phyloP scores from a whole-genome alignment of 37 sponge, comb jelly and placozoan species.

The Petrosia ficiformis region DNA sequence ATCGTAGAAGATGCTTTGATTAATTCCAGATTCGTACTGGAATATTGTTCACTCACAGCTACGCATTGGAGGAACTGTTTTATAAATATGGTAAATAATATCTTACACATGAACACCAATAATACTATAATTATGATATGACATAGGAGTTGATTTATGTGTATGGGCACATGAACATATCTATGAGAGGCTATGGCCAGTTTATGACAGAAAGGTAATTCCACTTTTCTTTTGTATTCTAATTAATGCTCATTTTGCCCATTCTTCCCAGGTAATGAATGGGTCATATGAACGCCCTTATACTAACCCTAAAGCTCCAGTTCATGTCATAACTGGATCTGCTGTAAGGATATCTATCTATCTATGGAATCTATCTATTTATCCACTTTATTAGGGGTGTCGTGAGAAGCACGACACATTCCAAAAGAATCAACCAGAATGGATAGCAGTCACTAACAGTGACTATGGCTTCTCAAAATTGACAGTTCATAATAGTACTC shows the following conservation, averaged over 20 bases:
- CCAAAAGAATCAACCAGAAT: conserved; percentile 8
- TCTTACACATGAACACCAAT: background rate
- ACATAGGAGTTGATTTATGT: conserved; percentile 35
- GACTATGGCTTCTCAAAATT: conserved; percentile 48
- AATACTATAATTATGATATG: background rate
- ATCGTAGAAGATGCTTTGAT: background rate
- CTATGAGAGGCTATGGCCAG: conserved; percentile 55
- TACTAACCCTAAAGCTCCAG: conserved; percentile 15
- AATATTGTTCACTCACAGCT: background rate
- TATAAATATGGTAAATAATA: conserved; percentile 38
- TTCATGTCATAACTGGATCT: conserved; percentile 21
- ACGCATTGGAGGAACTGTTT: conserved; percentile 32
- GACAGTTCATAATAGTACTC: conserved; percentile 41
- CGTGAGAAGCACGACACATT: conserved; percentile 17
- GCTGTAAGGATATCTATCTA: conserved; percentile 14
- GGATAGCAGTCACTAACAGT: conserved; percentile 21
- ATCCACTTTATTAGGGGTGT: conserved; percentile 17
- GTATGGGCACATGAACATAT: conserved; percentile 50
- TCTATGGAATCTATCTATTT: background rate
- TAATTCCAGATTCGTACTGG: background rate
- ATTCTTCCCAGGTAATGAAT: conserved; percentile 8
- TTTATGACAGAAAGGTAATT: conserved; percentile 31
- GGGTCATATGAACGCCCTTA: conserved; percentile 16
- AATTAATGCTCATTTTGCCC: background rate
- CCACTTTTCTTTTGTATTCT: background rate